Conservation (phyloP, 1,140 invertebrate genomes). For the Protaetia brevitarsis region DNA sequence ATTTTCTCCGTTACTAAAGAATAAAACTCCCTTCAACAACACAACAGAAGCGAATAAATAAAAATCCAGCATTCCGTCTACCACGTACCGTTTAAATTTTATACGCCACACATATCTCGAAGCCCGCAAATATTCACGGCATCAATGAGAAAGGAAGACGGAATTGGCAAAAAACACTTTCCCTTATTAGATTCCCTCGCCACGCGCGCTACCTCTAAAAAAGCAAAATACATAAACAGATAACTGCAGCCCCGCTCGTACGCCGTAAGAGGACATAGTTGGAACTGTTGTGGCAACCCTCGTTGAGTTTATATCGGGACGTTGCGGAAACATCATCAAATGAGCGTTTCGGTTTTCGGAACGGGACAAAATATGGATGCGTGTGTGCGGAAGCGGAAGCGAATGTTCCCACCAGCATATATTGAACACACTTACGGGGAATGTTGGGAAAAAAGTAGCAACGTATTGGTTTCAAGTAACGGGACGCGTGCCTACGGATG, state of each 20-base stretch:
- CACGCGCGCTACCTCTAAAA: not conserved
- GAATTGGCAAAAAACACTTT: not conserved
- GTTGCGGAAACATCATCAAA: conserved; percentile 9
- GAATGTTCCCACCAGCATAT: conserved; percentile 12
- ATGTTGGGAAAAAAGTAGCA: not conserved
- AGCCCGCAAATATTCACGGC: not conserved
- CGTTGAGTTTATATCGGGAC: conserved; percentile 3
- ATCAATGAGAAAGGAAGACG: not conserved
- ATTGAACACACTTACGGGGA: not conserved
- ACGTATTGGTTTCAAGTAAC: conserved; percentile 11
- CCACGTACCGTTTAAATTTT: not conserved
- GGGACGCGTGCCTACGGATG: not conserved
- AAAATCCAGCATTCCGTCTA: conserved; percentile 1
- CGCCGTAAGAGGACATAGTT: not conserved
- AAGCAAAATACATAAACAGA: not conserved
- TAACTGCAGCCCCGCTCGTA: not conserved
- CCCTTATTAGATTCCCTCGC: conserved; percentile 5
- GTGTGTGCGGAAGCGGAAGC: not conserved
- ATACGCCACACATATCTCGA: not conserved
- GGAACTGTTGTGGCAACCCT: not conserved
- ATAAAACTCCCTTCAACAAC: too few relatives aligned
- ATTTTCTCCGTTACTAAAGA: too few relatives aligned
- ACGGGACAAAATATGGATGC: conserved; percentile 7
- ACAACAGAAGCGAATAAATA: too few relatives aligned
- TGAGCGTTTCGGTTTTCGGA: conserved; percentile 12